Evolutionary conservation across 2,888 invertebrate species (phyloP).

Genomic region (Thymelicus sylvestris): DNA sequence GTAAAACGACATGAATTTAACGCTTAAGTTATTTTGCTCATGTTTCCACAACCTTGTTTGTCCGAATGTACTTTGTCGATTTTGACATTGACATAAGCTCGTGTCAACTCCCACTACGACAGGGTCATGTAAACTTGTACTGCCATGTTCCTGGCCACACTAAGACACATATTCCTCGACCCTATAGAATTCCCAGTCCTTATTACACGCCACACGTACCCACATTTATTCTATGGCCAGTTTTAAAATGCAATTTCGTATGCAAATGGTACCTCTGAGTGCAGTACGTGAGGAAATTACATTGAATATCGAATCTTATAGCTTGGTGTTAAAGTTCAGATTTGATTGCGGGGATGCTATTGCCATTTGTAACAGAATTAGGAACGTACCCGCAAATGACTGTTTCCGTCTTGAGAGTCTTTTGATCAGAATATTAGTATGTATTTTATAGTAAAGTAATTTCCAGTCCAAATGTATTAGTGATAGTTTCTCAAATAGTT

Average conservation of each 20-base stretch:
- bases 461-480: no score
- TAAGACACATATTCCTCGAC: constrained; percentile 10
- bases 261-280: constrained; percentile 37
- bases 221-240: constrained; percentile 37
- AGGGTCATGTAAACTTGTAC: no score
- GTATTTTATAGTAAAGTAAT: background rate
- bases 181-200: constrained; percentile 9
- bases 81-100: no score
- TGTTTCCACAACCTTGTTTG: no score
- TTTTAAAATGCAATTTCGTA: constrained; percentile 37
- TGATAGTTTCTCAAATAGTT: no score
- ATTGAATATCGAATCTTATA: constrained; percentile 15
- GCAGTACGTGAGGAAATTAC: constrained; percentile 14
- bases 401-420: constrained; percentile 19
- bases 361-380: constrained; percentile 36
- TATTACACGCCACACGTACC: constrained; percentile 31
- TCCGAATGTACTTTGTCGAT: no score
- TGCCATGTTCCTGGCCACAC: background rate
- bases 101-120: no score
- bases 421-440: constrained; percentile 27
- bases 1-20: no score
- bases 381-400: constrained; percentile 29
- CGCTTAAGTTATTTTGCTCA: no score
- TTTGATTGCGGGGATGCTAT: constrained; percentile 10
- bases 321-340: constrained; percentile 10